Evolutionary conservation across 2,888 invertebrate species (phyloP).

Genomic region (Cantharis lateralis): DNA sequence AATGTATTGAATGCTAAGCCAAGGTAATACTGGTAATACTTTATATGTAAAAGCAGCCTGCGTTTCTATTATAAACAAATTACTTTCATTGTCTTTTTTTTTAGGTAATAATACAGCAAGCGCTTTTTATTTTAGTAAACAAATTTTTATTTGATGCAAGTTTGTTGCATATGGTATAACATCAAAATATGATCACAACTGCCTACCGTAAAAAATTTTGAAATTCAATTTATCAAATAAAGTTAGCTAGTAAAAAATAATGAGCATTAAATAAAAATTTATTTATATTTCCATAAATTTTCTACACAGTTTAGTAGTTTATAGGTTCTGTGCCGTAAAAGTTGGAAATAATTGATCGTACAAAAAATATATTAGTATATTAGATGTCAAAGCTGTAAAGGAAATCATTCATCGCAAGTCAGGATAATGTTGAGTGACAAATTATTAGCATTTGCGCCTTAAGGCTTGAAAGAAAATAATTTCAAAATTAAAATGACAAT

Average conservation of each 20-base stretch:
- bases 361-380: too few relatives aligned
- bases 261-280: background rate
- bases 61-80: background rate
- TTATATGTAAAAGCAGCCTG: background rate
- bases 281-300: background rate
- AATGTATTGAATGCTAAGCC: background rate
- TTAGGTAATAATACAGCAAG: background rate
- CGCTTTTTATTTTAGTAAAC: background rate
- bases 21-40: background rate
- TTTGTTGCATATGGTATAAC: background rate
- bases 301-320: too few relatives aligned
- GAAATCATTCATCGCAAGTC: too few relatives aligned
- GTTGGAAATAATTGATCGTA: too few relatives aligned
- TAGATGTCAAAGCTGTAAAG: too few relatives aligned
- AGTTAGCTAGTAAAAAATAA: background rate
- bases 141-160: background rate
- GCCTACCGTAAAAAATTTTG: background rate
- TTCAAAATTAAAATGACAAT: too few relatives aligned
- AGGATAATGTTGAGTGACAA: too few relatives aligned
- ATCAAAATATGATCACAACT: background rate
- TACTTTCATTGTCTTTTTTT: background rate
- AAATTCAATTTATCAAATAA: background rate
- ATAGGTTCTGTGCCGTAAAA: too few relatives aligned
- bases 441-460: too few relatives aligned
- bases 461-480: too few relatives aligned